Evolutionary conservation across 2,888 invertebrate genomes (phyloP).

Genomic region (Drosophila acutilabella): DNA sequence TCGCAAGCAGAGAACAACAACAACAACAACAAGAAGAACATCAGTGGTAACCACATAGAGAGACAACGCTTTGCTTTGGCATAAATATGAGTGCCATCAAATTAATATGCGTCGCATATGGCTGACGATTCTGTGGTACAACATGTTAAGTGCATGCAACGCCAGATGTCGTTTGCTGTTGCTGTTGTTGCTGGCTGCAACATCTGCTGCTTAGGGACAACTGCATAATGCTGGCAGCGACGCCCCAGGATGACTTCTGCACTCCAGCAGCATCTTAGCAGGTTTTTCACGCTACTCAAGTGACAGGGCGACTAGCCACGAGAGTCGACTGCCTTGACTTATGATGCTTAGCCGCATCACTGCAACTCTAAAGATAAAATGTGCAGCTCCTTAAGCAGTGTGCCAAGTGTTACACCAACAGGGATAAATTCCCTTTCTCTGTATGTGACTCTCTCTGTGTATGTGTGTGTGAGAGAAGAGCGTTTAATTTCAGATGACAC

Average conservation of each 20-base stretch:
- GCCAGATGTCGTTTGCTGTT: slow-evolving; percentile 50
- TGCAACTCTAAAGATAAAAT: slow-evolving; percentile 68
- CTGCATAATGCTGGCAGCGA: slow-evolving; percentile 68
- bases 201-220: slow-evolving; percentile 44
- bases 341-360: slow-evolving; percentile 73
- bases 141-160: slow-evolving; percentile 79
- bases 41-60: slow-evolving; percentile 24
- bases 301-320: slow-evolving; percentile 59
- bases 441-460: not conserved
- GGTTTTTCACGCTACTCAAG: slow-evolving; percentile 74
- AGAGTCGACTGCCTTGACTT: slow-evolving; percentile 61
- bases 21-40: slow-evolving; percentile 31
- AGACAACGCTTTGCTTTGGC: slow-evolving; percentile 75
- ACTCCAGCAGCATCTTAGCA: slow-evolving; percentile 62
- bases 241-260: slow-evolving; percentile 52
- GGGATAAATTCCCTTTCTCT: no score
- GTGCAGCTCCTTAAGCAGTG: slow-evolving; percentile 39
- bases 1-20: slow-evolving; percentile 43
- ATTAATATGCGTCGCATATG: slow-evolving; percentile 82
- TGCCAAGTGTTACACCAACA: slow-evolving; percentile 19
- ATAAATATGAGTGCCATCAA: slow-evolving; percentile 82
- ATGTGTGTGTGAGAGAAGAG: slow-evolving; percentile 3
- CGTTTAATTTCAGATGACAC: slow-evolving; percentile 66
- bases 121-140: slow-evolving; percentile 81
- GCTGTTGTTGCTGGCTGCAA: slow-evolving; percentile 10